Conservation (phyloP, 2,797 vertebrate genomes). For the Thripadectes ignobilis region DNA sequence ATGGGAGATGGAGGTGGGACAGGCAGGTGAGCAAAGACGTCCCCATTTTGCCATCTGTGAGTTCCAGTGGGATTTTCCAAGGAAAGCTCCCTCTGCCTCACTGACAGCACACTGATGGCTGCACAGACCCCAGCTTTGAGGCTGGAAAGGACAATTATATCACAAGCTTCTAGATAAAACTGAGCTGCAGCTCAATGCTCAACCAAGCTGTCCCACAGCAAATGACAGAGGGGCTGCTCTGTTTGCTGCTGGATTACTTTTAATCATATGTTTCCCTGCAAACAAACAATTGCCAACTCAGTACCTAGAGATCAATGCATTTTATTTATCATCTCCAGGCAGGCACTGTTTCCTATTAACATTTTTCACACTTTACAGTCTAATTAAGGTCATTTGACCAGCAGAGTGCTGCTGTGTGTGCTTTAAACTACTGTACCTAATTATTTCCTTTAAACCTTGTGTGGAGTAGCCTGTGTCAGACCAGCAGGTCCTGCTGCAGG, state of each 20-base stretch:
- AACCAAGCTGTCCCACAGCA: neutral
- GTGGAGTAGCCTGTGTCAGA: neutral
- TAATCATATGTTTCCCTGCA: neutral
- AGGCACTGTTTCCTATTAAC: slow-evolving; percentile 29
- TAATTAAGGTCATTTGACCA: slow-evolving; percentile 57
- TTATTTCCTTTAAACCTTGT: neutral
- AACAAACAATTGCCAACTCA: neutral
- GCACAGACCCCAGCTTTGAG: neutral
- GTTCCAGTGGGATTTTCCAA: neutral
- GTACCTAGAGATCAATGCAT: slow-evolving; percentile 41
- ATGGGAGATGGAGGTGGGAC: fast-evolving
- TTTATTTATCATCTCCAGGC: slow-evolving; percentile 50
- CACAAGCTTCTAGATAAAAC: fast-evolving
- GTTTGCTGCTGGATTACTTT: neutral
- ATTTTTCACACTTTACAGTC: slow-evolving; percentile 35
- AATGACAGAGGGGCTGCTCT: neutral
- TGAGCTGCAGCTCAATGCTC: fast-evolving
- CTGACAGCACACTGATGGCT: fast-evolving
- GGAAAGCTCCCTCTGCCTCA: neutral
- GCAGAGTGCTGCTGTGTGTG: neutral
- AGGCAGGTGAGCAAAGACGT: neutral
- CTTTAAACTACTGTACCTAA: slow-evolving; percentile 1
- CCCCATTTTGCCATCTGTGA: fast-evolving
- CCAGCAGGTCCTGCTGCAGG: neutral
- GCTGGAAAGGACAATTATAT: neutral